These are phyloP conservation scores for Leptothorax acervorum DNA, from an alignment of 2,888 invertebrate genomes.

Conservation along the genomic window DNA sequence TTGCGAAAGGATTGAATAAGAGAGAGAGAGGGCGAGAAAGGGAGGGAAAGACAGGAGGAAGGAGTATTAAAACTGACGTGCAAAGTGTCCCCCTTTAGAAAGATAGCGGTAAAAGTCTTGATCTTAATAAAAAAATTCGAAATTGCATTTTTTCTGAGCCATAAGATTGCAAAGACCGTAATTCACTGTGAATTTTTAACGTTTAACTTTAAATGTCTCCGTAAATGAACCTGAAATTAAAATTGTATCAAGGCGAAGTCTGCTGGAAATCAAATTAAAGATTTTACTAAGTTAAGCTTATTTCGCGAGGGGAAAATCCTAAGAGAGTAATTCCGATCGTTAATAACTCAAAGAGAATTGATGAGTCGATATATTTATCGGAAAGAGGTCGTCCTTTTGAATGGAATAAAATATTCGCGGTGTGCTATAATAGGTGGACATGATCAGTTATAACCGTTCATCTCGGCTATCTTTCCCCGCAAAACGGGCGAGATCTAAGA, in stretches of 20 bases:
- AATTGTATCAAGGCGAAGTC: constrained; percentile 15
- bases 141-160: constrained; percentile 35
- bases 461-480: neutral
- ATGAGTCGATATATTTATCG: constrained; percentile 4
- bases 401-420: constrained; percentile 15
- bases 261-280: constrained; percentile 22
- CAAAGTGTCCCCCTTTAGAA: neutral
- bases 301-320: neutral
- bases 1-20: neutral
- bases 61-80: neutral
- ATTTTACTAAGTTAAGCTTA: constrained; percentile 36
- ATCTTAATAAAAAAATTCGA: constrained; percentile 24
- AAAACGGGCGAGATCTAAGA: neutral
- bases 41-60: neutral
- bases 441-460: neutral
- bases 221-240: constrained; percentile 24
- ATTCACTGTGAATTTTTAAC: constrained; percentile 26
- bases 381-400: neutral
- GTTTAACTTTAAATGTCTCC: constrained; percentile 35
- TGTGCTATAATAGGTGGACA: neutral
- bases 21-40: neutral
- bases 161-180: constrained; percentile 14
- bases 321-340: constrained; percentile 8
- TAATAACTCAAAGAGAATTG: constrained; percentile 20
- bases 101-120: constrained; percentile 6